Base-by-base conservation (phyloP, 2,113 vertebrate species). In the Procapra przewalskii region DNA sequence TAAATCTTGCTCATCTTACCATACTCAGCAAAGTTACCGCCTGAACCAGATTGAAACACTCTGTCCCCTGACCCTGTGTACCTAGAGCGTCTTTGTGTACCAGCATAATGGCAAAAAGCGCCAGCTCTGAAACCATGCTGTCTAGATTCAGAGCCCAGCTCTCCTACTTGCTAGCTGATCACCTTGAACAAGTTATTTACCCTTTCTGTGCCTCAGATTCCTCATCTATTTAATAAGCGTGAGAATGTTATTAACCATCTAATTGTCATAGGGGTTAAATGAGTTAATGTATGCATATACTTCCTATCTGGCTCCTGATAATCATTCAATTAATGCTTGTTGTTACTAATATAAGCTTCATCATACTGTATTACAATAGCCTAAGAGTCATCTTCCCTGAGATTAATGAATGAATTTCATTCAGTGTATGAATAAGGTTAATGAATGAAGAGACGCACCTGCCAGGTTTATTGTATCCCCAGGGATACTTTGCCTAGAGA, bases 221-320 rank as follows among this genome's bases (percentile, higher is more conserved):
- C 10, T 88, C 50, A 77, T 93, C 77, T 82, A 16, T 83, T 64
- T 81, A 93, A 33, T n/a, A 52, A 45, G 43, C 17, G 40, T 88
- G 17, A 86, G 59, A 54, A 27, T 88, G 79, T 80, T 64, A 54
- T 4, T 79, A 81, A 57, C 9, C 80, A 31, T 52, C 40, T 79
- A n/a, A 50, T 75, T 77, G 36, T 64, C 52, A 23, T 15, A 40
- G 23, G 15, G 19, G 83, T 71, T 93, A 86, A 93, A 23, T 43
- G 54, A 86, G 6, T 80, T 87, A 83, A 90, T 62, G 43, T 36
- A 48, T 40, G 10, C 79, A 67, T 33, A 6, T 2, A 21, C 29
- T 91, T 93, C 75, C 21, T 67, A 91, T 33, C 43, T 95, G 55
- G 45, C 29, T 91, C 50, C 87, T 84, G 59, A 64, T 60, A 64